Conservation (phyloP, 1,140 invertebrate genomes). For the Zaprionus davidi region DNA sequence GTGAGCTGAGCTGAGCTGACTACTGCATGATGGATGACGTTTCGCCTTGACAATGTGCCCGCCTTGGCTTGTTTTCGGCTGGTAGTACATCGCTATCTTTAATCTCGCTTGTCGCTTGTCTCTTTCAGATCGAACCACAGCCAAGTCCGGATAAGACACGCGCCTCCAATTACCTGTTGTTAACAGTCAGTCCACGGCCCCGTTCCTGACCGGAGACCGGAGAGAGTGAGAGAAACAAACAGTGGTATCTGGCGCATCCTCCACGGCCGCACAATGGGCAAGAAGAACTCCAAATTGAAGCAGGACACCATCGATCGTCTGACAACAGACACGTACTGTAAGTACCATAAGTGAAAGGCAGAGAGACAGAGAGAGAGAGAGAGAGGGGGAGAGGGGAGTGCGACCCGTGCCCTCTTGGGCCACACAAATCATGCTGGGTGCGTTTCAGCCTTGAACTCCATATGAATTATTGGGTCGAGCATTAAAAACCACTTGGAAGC, state of each 20-base stretch:
- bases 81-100: slow-evolving; percentile 42
- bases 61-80: slow-evolving; percentile 10
- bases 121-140: slow-evolving; percentile 61
- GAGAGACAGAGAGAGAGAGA: background rate
- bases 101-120: slow-evolving; percentile 60
- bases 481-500: slow-evolving; percentile 56
- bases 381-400: background rate
- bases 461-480: slow-evolving; percentile 53
- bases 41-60: slow-evolving; percentile 36
- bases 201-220: slow-evolving; percentile 20
- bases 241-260: slow-evolving; percentile 9
- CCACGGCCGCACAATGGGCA: slow-evolving; percentile 87
- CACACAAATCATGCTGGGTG: slow-evolving; percentile 50
- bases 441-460: slow-evolving; percentile 64
- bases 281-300: slow-evolving; percentile 97
- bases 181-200: slow-evolving; percentile 25
- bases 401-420: background rate
- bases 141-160: slow-evolving; percentile 69
- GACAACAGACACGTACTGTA: slow-evolving; percentile 95
- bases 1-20: slow-evolving; percentile 6
- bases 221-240: background rate
- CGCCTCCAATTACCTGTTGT: slow-evolving; percentile 64
- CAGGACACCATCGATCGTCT: slow-evolving; percentile 95
- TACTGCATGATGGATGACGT: slow-evolving; percentile 42
- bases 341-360: slow-evolving; percentile 85